Evolutionary conservation across 2,113 vertebrate genomes (phyloP).

Genomic region (Ceuthmochares aereus): DNA sequence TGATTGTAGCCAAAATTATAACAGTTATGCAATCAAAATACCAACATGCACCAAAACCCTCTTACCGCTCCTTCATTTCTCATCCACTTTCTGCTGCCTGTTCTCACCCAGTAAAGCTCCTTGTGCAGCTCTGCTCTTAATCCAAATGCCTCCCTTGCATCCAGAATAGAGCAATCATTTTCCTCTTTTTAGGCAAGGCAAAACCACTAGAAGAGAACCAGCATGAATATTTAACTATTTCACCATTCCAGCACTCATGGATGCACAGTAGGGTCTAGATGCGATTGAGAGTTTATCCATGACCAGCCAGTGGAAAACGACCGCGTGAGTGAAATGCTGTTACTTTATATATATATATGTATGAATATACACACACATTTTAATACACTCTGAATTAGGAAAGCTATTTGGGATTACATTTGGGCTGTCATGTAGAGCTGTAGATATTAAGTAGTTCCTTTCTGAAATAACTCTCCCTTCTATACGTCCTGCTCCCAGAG

Average conservation of each 20-base stretch:
- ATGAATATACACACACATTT: neutral
- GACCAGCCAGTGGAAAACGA: conserved; percentile 8
- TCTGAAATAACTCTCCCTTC: conserved; percentile 15
- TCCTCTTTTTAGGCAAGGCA: neutral
- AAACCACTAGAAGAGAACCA: neutral
- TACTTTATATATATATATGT: neutral
- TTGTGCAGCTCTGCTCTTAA: neutral
- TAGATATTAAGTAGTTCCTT: neutral
- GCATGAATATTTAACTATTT: neutral
- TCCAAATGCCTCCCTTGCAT: neutral
- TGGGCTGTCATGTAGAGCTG: neutral
- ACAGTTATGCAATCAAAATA: neutral
- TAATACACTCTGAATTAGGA: neutral
- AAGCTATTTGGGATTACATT: conserved; percentile 6
- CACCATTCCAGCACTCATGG: neutral
- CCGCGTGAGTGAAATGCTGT: neutral
- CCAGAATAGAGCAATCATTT: neutral
- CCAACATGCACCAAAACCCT: neutral
- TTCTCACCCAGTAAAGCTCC: neutral
- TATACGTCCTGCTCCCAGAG: neutral
- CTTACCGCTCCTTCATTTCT: neutral
- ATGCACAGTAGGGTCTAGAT: neutral
- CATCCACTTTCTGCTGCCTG: neutral
- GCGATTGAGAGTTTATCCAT: neutral
- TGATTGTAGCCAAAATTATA: neutral